A percentile compares a stretch with the other conserved stretches of the same genome.
phyloP scores from a whole-genome alignment of 2,113 vertebrate genomes.

The Entelurus aequoreus region DNA sequence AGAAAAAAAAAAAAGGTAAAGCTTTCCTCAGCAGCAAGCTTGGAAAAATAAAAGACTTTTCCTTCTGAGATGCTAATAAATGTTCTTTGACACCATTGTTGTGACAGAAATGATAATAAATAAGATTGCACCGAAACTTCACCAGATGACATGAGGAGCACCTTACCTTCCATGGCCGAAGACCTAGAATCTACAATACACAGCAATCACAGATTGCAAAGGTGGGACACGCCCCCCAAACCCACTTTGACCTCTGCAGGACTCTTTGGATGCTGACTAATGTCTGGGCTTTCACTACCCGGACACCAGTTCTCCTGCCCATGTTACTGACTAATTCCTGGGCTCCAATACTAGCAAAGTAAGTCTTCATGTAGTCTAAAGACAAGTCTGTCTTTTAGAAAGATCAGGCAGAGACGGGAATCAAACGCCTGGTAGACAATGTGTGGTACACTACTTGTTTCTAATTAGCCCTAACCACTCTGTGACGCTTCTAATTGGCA shows the following conservation, averaged over 20 bases:
- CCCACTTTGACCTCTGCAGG: too few relatives aligned
- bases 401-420: too few relatives aligned
- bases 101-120: conserved; percentile 73
- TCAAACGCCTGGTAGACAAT: too few relatives aligned
- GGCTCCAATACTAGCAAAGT: too few relatives aligned
- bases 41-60: conserved; percentile 40
- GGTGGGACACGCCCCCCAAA: conserved; percentile 22
- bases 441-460: too few relatives aligned
- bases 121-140: conserved; percentile 87
- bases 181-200: conserved; percentile 70
- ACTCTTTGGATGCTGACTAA: conserved; percentile 2
- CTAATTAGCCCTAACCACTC: not conserved
- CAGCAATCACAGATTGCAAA: conserved; percentile 98
- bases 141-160: conserved; percentile 74
- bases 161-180: not conserved
- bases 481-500: conserved; percentile 27
- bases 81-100: conserved; percentile 30
- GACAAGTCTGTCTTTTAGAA: too few relatives aligned
- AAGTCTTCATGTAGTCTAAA: too few relatives aligned
- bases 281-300: not conserved
- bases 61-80: conserved; percentile 38
- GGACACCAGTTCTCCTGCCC: too few relatives aligned
- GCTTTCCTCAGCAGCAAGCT: conserved; percentile 56
- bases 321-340: not conserved
- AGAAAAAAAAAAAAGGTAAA: conserved; percentile 51